Evolutionary conservation across 2,113 vertebrate species (phyloP).

Genomic region (Alectura lathami): DNA sequence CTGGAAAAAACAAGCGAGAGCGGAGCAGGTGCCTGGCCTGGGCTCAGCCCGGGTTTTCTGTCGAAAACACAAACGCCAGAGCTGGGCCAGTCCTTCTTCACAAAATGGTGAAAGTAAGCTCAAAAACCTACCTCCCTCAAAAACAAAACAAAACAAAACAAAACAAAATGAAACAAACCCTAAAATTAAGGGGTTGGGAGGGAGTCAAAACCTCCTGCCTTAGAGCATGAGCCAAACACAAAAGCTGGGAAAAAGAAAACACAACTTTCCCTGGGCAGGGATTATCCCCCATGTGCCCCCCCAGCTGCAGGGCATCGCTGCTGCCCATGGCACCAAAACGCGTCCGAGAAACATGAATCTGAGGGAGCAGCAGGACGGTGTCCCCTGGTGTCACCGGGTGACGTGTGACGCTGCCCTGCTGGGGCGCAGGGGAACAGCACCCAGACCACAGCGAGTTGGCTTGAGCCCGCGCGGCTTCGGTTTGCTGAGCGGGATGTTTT

Average conservation of each 20-base stretch:
- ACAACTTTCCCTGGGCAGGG: not conserved
- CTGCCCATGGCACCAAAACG: not conserved
- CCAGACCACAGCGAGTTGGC: rapidly evolving
- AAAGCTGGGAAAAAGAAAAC: not conserved
- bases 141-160: not conserved
- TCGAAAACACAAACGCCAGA: not conserved
- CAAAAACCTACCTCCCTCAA: rapidly evolving
- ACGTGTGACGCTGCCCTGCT: not conserved
- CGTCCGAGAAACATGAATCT: rapidly evolving
- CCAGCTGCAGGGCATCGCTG: not conserved
- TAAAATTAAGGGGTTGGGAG: not conserved
- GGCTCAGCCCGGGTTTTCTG: not conserved
- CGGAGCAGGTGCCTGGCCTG: conserved; percentile 13
- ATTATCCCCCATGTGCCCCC: not conserved
- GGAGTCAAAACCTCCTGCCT: not conserved
- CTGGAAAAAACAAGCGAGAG: conserved; percentile 32
- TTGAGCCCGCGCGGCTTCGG: not conserved
- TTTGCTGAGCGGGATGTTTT: conserved; percentile 58
- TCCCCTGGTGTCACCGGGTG: not conserved
- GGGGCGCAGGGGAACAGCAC: not conserved
- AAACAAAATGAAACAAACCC: not conserved
- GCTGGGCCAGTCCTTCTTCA: rapidly evolving
- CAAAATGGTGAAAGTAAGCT: not conserved
- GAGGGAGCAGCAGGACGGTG: not conserved
- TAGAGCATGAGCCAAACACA: not conserved